Evolutionary conservation across 2,797 vertebrate species (phyloP).

Genomic region (Acomys russatus): DNA sequence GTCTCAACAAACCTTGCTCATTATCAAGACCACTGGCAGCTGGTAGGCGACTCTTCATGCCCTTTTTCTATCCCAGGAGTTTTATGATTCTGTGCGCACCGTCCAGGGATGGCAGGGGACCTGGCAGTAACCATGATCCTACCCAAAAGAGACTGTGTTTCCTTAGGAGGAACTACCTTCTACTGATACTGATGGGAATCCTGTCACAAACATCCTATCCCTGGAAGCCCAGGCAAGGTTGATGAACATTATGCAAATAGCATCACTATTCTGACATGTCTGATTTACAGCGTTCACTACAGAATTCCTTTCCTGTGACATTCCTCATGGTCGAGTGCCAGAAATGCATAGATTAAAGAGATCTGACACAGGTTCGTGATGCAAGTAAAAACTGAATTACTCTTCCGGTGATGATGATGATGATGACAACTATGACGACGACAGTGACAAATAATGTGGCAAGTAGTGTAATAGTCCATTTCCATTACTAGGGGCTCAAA

Average conservation of each 20-base stretch:
- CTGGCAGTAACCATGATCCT: background rate
- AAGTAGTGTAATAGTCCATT: background rate
- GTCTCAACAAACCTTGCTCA: background rate
- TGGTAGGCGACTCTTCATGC: background rate
- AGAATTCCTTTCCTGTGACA: slow-evolving; percentile 15
- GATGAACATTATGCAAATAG: background rate
- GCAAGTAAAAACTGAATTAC: background rate
- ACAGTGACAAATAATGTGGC: background rate
- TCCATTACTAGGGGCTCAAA: slow-evolving; percentile 34
- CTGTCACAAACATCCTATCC: background rate
- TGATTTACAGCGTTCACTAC: slow-evolving; percentile 19
- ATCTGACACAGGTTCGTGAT: slow-evolving; percentile 23
- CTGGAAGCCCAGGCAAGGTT: background rate
- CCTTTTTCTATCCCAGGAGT: background rate
- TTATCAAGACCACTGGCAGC: background rate
- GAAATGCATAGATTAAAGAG: slow-evolving; percentile 39
- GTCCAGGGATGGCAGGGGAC: background rate
- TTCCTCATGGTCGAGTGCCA: background rate
- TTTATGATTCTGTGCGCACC: slow-evolving; percentile 15
- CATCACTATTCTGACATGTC: slow-evolving; percentile 22
- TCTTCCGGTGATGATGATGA: background rate
- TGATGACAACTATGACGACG: background rate
- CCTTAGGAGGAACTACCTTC: background rate
- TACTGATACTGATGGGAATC: background rate
- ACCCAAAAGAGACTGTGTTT: background rate